phyloP scores from a whole-genome alignment of 2,888 invertebrate genomes.

The Himalopsyche anomala region DNA sequence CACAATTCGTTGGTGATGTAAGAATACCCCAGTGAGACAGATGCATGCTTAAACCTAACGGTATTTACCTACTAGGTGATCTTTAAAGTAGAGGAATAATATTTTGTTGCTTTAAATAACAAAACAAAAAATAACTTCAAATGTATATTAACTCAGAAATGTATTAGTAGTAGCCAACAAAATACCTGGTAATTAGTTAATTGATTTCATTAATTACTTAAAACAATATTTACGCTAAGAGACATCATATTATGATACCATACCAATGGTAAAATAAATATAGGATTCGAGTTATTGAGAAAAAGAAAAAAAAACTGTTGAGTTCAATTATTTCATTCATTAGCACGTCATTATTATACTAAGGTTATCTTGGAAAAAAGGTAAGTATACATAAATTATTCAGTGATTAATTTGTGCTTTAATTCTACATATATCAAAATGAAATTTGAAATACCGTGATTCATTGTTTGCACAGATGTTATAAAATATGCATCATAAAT shows the following conservation, averaged over 20 bases:
- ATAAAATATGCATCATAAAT: no score
- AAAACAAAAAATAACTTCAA: background rate
- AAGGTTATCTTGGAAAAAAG: slow-evolving; percentile 9
- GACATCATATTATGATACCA: slow-evolving; percentile 39
- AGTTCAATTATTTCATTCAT: slow-evolving; percentile 11
- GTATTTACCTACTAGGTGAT: slow-evolving; percentile 33
- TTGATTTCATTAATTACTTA: slow-evolving; percentile 35
- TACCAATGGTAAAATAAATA: slow-evolving; percentile 51
- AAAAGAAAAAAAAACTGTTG: background rate
- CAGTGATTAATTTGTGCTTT: no score
- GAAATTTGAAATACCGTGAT: no score
- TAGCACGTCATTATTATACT: slow-evolving; percentile 20
- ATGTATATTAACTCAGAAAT: slow-evolving; percentile 4
- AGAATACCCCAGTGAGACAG: slow-evolving; percentile 55
- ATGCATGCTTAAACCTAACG: slow-evolving; percentile 51
- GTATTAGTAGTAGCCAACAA: slow-evolving; percentile 41
- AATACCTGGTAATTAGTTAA: slow-evolving; percentile 41
- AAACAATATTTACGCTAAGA: slow-evolving; percentile 1
- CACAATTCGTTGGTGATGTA: slow-evolving; percentile 61
- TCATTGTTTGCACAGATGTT: no score
- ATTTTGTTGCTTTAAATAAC: slow-evolving; percentile 12
- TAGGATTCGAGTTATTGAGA: slow-evolving; percentile 52
- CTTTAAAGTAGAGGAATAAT: slow-evolving; percentile 32
- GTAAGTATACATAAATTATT: no score
- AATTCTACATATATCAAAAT: no score